Percentiles rank a stretch among this genome's conserved stretches.
Evolutionary conservation across 2,888 invertebrate genomes (phyloP).

Genomic region (Heliconius charithonia): DNA sequence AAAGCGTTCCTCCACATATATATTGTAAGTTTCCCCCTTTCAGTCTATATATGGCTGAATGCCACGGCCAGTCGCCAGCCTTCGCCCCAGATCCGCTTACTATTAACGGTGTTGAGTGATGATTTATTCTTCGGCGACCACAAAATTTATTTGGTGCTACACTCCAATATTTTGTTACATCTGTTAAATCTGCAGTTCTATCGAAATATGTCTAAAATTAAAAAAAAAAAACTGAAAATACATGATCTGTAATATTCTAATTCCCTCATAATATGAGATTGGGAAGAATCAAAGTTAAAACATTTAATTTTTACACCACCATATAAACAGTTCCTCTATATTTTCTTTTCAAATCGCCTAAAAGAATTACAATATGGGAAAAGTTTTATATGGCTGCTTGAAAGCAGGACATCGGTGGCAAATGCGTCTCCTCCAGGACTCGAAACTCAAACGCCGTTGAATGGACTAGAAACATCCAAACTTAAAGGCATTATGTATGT

Average conservation of each 20-base stretch:
- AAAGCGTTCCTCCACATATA: conserved; percentile 67
- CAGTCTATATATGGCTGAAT: conserved; percentile 60
- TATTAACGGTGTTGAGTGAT: conserved; percentile 60
- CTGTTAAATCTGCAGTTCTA: neutral
- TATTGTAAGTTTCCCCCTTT: conserved; percentile 55
- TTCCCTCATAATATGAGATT: neutral
- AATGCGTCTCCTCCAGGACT: too few relatives aligned
- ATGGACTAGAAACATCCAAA: too few relatives aligned
- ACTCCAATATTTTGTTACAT: conserved; percentile 4
- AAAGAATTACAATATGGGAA: too few relatives aligned
- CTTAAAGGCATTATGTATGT: too few relatives aligned
- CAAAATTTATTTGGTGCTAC: conserved; percentile 39
- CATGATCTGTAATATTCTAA: too few relatives aligned
- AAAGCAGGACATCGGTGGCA: too few relatives aligned
- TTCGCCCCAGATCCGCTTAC: conserved; percentile 60
- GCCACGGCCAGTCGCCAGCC: conserved; percentile 73
- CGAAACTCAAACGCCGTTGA: too few relatives aligned
- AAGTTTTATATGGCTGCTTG: too few relatives aligned
- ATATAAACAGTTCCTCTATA: too few relatives aligned
- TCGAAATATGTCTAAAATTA: conserved; percentile 33
- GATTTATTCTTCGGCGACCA: conserved; percentile 46
- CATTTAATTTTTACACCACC: too few relatives aligned
- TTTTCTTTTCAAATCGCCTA: too few relatives aligned
- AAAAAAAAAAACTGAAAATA: neutral
- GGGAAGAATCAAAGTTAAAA: neutral